Conservation (phyloP, 2,888 invertebrate species). For the Teleogryllus oceanicus region DNA sequence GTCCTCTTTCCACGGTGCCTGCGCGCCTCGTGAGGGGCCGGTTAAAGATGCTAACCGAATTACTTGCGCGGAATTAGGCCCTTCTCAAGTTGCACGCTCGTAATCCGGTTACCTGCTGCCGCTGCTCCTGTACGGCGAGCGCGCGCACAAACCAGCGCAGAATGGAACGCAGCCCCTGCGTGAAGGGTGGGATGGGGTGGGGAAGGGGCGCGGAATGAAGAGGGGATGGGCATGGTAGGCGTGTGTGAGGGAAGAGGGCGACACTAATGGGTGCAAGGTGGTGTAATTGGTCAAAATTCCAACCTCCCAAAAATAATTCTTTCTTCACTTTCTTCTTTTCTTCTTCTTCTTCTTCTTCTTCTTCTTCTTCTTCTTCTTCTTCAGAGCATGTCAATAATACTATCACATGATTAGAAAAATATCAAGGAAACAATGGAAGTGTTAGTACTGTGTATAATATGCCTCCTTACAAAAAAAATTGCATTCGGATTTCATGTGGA, state of each 20-base stretch:
- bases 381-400: no score
- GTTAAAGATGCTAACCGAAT: conserved; percentile 18
- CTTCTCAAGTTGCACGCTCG: conserved; percentile 18
- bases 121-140: background rate
- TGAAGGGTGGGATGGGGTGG: background rate
- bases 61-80: conserved; percentile 11
- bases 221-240: background rate
- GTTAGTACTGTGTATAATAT: no score
- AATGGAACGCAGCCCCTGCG: background rate
- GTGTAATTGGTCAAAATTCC: no score
- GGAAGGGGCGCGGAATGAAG: background rate
- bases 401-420: no score
- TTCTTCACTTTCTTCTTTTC: no score
- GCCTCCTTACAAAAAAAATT: no score
- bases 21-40: background rate
- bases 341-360: no score
- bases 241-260: background rate
- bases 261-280: no score
- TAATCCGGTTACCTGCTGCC: conserved; percentile 8
- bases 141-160: background rate
- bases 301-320: no score
- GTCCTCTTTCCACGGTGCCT: background rate
- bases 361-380: no score
- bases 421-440: no score
- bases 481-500: no score